These are phyloP conservation scores for Xanthia togata DNA, from an alignment of 2,888 invertebrate genomes.

Conservation along the genomic window DNA sequence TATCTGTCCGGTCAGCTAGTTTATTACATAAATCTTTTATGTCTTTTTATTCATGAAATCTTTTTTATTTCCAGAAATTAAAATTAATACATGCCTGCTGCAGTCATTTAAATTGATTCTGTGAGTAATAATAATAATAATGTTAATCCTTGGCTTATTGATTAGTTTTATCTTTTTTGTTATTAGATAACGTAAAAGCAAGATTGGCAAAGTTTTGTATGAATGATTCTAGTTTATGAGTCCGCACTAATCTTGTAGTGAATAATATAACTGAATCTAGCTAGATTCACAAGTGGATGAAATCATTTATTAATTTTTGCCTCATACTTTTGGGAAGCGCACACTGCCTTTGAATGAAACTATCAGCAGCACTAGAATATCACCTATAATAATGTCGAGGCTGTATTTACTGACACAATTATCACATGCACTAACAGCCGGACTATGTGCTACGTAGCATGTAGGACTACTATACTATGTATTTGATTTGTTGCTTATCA, in stretches of 20 bases:
- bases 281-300: conserved; percentile 10
- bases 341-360: background rate
- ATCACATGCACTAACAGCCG: conserved; percentile 24
- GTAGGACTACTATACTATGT: background rate
- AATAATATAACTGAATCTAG: conserved; percentile 15
- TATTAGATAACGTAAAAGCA: conserved; percentile 4
- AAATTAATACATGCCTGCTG: conserved; percentile 61
- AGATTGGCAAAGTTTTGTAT: background rate
- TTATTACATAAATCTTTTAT: no score
- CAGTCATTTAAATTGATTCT: conserved; percentile 73
- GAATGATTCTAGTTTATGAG: background rate
- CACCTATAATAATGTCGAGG: conserved; percentile 37
- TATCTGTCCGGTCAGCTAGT: no score
- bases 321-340: background rate
- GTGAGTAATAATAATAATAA: conserved; percentile 69
- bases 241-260: background rate
- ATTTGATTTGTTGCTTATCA: conserved; percentile 25
- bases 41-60: background rate
- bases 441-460: conserved; percentile 34
- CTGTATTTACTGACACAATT: conserved; percentile 38
- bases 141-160: conserved; percentile 2
- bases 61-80: conserved; percentile 64
- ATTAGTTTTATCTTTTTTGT: conserved; percentile 30
- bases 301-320: conserved; percentile 3
- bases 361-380: conserved; percentile 12